These are phyloP conservation scores for Tychaedon coryphoeus DNA, from an alignment of 2,113 vertebrate species.

Conservation along the genomic window DNA sequence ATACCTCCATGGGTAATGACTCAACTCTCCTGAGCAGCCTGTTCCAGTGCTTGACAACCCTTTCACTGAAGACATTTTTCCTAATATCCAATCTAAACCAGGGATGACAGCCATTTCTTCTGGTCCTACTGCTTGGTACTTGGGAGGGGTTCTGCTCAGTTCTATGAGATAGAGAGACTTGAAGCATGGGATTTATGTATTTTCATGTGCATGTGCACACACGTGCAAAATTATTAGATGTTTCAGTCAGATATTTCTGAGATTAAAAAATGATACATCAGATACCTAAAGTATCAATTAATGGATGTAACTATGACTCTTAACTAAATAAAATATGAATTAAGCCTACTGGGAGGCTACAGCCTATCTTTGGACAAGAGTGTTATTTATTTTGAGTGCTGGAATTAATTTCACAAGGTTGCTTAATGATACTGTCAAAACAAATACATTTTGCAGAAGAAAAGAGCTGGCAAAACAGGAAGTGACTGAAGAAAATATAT, in stretches of 20 bases:
- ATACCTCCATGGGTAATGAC: background rate
- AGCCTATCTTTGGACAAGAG: background rate
- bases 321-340: background rate
- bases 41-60: background rate
- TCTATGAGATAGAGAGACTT: background rate
- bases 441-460: slow-evolving; percentile 15
- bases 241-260: background rate
- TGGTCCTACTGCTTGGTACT: background rate
- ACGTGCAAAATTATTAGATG: background rate
- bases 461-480: background rate
- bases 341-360: slow-evolving; percentile 1
- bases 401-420: slow-evolving; percentile 36
- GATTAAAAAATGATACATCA: background rate
- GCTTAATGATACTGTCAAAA: slow-evolving; percentile 1
- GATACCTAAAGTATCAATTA: background rate
- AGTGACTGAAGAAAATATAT: background rate
- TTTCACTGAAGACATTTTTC: background rate
- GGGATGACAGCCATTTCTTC: background rate
- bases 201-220: background rate
- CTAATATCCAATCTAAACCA: background rate
- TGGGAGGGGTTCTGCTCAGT: background rate
- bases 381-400: slow-evolving; percentile 30
- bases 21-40: background rate
- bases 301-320: background rate
- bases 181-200: background rate